Evolutionary conservation across 2,113 vertebrate species (phyloP), one percentile per base, ranked within the genome.

Genomic region (Cathartes aura): DNA sequence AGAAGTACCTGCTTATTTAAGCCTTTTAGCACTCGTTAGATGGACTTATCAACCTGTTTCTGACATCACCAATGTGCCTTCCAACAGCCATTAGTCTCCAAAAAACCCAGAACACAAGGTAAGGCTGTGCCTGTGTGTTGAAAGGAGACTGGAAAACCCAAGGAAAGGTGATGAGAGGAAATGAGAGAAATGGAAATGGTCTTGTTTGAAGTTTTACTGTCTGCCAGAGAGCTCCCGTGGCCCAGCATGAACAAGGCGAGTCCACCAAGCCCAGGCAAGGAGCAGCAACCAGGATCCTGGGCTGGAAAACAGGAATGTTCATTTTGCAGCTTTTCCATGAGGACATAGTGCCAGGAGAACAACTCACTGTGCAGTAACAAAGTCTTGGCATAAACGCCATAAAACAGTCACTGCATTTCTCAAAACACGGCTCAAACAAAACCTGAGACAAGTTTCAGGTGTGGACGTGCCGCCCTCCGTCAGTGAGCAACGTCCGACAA

Each of bases 401-500:
- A 13, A 9, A 93, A 5, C 26, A 79, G 32, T 56, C 48, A 40
- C 66, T 45, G 74, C n/a, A 27, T 8, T 83, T 63, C 91, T 74
- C 82, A 43, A 23, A 86, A 62, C 32, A 32, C 1, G 16, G 45
- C 62, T 67, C 72, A 45, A 24, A 45, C n/a, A 38, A 63, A 85
- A 59, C 63, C 45, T 3, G 38, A 71, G 87, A 34, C 3, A 4
- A 11, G 45, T 16, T 70, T 75, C 86, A 89, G 75, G 82, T 12
- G 59, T 9, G 38, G 80, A 93, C 4, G 8, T 50, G 71, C 15
- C 34, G 40, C 34, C 5, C 16, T 82, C 48, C 2, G 0, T 12
- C 83, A 45, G 40, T 0, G 0, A 74, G 60, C 19, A 11, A 64
- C 1, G 0, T 30, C 85, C 48, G 52, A 29, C 6, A 24, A 43